Evolutionary conservation across 2,888 invertebrate species (phyloP).

Genomic region (Vanessa cardui): DNA sequence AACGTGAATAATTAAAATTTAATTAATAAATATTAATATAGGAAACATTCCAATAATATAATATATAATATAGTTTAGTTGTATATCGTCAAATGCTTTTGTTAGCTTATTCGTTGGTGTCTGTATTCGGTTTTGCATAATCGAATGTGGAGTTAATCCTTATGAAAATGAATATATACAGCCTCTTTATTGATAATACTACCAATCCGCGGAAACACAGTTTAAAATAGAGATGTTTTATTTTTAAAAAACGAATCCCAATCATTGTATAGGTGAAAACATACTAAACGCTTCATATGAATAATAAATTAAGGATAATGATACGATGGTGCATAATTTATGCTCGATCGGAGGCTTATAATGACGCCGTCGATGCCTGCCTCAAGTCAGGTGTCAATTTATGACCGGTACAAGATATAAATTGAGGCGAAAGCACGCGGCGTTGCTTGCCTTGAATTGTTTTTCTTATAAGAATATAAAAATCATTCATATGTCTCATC

Average conservation of each 20-base stretch:
- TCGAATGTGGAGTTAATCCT: no score
- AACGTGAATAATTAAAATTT: no score
- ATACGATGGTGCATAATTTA: slow-evolving; percentile 40
- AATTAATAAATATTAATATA: no score
- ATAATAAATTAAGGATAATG: slow-evolving; percentile 42
- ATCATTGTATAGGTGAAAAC: slow-evolving; percentile 41
- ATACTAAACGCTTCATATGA: slow-evolving; percentile 44
- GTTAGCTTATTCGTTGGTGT: no score
- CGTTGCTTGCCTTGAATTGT: neutral
- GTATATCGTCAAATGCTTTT: no score
- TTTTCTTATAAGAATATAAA: no score
- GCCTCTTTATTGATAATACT: neutral
- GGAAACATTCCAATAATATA: no score
- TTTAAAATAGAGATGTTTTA: slow-evolving; percentile 31
- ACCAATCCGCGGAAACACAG: slow-evolving; percentile 13
- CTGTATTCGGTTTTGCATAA: no score
- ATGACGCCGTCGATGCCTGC: slow-evolving; percentile 29
- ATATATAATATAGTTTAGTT: no score
- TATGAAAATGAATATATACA: no score
- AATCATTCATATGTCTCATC: no score
- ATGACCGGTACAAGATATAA: slow-evolving; percentile 27
- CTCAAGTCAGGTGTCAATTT: slow-evolving; percentile 46
- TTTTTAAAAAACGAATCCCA: slow-evolving; percentile 44
- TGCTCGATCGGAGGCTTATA: slow-evolving; percentile 36
- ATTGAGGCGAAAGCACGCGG: neutral